Evolutionary conservation across 2,888 invertebrate genomes (phyloP).

Genomic region (Lasioglossum calceatum): DNA sequence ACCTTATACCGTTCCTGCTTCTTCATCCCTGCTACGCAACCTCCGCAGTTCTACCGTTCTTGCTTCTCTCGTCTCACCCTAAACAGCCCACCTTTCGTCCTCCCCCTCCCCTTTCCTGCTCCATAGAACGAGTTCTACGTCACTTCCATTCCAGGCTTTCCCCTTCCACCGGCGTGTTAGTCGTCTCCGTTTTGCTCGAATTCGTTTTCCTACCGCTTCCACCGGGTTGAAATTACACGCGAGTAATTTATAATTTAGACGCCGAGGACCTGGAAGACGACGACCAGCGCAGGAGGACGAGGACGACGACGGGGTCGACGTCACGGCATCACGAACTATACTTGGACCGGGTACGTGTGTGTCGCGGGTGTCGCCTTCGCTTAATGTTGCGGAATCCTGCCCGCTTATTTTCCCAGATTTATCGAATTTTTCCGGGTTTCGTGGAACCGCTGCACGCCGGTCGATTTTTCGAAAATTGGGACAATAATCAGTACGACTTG

Average conservation of each 20-base stretch:
- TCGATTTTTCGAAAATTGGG: not conserved
- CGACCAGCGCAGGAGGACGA: conserved; percentile 24
- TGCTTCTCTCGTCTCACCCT: conserved; percentile 7
- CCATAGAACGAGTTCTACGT: conserved; percentile 59
- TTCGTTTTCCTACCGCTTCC: conserved; percentile 45
- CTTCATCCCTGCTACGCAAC: conserved; percentile 7
- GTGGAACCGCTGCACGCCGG: not conserved
- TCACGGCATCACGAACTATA: conserved; percentile 28
- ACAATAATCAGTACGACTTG: not conserved
- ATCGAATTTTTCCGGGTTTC: not conserved
- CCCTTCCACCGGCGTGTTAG: conserved; percentile 61
- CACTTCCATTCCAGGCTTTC: conserved; percentile 64
- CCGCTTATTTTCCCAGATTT: conserved; percentile 33
- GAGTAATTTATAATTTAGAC: conserved; percentile 76
- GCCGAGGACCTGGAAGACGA: conserved; percentile 28
- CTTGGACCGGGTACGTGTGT: conserved; percentile 12
- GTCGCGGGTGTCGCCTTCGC: conserved; percentile 33
- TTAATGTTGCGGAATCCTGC: conserved; percentile 29
- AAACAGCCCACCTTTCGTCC: conserved; percentile 16
- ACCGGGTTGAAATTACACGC: conserved; percentile 68
- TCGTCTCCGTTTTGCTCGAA: conserved; percentile 62
- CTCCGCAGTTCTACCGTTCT: not conserved
- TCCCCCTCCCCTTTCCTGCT: not conserved
- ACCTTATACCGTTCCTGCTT: not conserved
- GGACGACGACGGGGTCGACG: conserved; percentile 24